A percentile compares a stretch with the other conserved stretches of the same genome.
phyloP scores from a whole-genome alignment of 2,888 invertebrate genomes.

The Rhimphoctona megacephalus region DNA sequence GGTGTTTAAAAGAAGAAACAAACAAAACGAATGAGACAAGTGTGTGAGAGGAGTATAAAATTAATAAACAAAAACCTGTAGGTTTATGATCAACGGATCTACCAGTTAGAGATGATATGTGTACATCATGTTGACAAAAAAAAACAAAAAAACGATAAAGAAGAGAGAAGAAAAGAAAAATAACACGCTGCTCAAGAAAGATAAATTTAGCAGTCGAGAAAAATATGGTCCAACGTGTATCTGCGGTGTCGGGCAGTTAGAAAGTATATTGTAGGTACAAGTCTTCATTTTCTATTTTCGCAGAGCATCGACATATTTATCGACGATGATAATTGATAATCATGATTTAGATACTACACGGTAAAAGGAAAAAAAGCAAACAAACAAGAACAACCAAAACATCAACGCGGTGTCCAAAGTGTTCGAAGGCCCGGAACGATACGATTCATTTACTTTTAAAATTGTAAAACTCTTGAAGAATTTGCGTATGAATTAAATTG shows the following conservation, averaged over 20 bases:
- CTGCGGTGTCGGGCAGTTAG: conserved; percentile 69
- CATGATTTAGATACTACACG: conserved; percentile 50
- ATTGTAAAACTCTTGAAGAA: conserved; percentile 37
- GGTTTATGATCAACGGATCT: conserved; percentile 66
- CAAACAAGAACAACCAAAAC: conserved; percentile 2
- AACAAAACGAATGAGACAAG: conserved; percentile 51
- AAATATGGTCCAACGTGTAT: conserved; percentile 69
- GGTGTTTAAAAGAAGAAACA: conserved; percentile 1
- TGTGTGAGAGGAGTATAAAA: conserved; percentile 57
- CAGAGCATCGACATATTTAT: conserved; percentile 67
- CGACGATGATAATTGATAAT: conserved; percentile 62
- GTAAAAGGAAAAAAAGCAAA: conserved; percentile 8
- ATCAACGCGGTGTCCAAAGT: conserved; percentile 54
- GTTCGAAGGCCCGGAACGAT: conserved; percentile 47
- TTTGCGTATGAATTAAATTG: conserved; percentile 55
- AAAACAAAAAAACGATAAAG: not conserved
- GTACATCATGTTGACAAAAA: conserved; percentile 71
- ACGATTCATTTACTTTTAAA: conserved; percentile 36
- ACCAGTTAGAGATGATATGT: conserved; percentile 67
- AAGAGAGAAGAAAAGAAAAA: conserved; percentile 29
- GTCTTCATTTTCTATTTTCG: conserved; percentile 69
- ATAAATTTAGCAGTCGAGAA: conserved; percentile 56
- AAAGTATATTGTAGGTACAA: conserved; percentile 67
- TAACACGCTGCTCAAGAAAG: conserved; percentile 68
- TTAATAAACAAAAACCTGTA: conserved; percentile 66